A percentile compares a stretch with the other conserved stretches of the same genome.
Evolutionary conservation across 2,113 vertebrate genomes (phyloP).

Genomic region (Toxotes chatareus): DNA sequence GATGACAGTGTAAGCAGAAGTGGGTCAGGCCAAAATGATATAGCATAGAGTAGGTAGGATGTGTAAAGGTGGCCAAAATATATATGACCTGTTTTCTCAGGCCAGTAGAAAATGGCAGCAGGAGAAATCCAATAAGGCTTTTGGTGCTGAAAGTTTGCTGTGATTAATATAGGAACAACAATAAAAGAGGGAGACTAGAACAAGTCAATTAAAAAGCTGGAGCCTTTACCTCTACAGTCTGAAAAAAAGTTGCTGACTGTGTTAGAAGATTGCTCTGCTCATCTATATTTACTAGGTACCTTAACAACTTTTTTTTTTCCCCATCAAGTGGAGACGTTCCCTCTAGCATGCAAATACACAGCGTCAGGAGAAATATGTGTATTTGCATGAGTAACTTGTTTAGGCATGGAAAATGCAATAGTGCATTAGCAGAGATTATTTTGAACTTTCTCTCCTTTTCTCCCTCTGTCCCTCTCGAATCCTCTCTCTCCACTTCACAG

Average conservation of each 20-base stretch:
- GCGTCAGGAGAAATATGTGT: constrained; percentile 62
- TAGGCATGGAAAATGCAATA: constrained; percentile 25
- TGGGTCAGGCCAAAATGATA: constrained; percentile 64
- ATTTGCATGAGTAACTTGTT: constrained; percentile 54
- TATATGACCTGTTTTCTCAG: constrained; percentile 58
- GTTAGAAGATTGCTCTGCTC: constrained; percentile 64
- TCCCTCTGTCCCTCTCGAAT: neutral
- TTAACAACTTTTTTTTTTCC: constrained; percentile 49
- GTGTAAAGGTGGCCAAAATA: constrained; percentile 53
- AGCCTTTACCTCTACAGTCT: constrained; percentile 60
- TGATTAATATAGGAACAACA: constrained; percentile 69
- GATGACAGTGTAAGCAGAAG: constrained; percentile 58
- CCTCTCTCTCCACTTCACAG: constrained; percentile 75
- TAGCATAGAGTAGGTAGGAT: constrained; percentile 29
- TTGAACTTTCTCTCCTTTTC: neutral
- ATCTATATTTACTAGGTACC: constrained; percentile 68
- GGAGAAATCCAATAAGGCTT: constrained; percentile 71
- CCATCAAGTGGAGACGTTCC: constrained; percentile 48
- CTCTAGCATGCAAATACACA: constrained; percentile 61
- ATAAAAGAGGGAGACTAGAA: constrained; percentile 40
- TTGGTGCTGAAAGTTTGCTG: constrained; percentile 51
- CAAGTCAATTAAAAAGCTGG: constrained; percentile 67
- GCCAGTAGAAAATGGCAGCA: constrained; percentile 49
- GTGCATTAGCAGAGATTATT: constrained; percentile 26
- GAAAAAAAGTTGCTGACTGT: constrained; percentile 62